Base-by-base conservation (phyloP, 1,140 invertebrate species). In the Elymnias hypermnestra region DNA sequence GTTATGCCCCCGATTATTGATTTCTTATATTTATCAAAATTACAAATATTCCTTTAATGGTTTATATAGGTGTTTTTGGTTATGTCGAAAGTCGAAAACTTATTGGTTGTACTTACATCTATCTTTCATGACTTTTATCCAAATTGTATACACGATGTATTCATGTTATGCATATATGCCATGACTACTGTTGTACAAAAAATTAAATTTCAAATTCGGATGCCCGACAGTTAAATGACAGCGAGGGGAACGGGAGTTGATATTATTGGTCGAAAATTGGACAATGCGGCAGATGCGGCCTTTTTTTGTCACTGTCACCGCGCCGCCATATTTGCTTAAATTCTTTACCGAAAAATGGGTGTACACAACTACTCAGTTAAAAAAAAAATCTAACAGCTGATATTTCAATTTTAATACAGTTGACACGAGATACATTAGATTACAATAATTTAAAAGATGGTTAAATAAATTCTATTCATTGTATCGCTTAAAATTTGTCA, bases 251-350 rank as follows among this genome's bases (percentile, higher is more conserved):
- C 74, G 65, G 64, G 72, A 73, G 49, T 39, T 53, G 59, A 50
- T 40, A 49, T 67, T 36, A 83, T 83, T 81, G 78, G 78, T 61
- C 63, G 71, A 53, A 64, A 76, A 77, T 77, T 77, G 74, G 64
- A 75, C 79, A 79, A 81, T 76, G 56, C 66, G 60, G 79, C 79
- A 83, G 79, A 83, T 83, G 79, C 69, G 71, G 61, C 69, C 52
- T 44, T 63, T 60, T 58, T 67, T 65, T 67, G 57, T 50, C 23
- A 25, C 26, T 40, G 57, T 44, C 41, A 40, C 22, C 6, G 25
- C 36, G 49, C 66, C 43, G 73, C 76, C 73, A 77, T 83, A 64
- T 83, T 83, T 83, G 74, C 67, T 72, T 56, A 72, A 75, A 74
- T 81, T 74, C 70, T 83, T 78, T 68, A 65, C 57, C 66, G 72